These are phyloP conservation scores for Steinernema scapterisci DNA, from an alignment of 2,888 invertebrate species.

Conservation along the genomic window DNA sequence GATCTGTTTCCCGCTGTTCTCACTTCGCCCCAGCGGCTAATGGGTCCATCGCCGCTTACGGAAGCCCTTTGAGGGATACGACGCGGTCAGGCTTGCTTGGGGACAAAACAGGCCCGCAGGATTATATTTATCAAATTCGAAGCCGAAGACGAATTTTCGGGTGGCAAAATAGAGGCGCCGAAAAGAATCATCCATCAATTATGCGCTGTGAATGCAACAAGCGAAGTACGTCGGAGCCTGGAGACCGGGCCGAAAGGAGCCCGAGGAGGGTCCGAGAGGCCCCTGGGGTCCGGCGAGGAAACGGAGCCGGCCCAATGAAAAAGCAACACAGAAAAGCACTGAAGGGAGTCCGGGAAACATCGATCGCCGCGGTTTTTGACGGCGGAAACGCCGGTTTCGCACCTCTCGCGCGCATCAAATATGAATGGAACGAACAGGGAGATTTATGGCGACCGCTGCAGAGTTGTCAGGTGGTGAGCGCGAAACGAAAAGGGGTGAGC, in stretches of 20 bases:
- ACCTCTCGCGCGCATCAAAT: slow-evolving; percentile 2
- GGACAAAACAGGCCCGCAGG: slow-evolving; percentile 16
- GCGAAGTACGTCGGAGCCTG: background rate
- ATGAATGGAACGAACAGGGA: background rate
- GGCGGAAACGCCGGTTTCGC: background rate
- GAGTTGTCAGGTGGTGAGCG: too few relatives aligned
- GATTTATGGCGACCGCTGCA: background rate
- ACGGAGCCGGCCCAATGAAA: background rate
- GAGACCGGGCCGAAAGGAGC: background rate
- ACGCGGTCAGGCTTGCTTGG: background rate
- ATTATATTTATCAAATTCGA: slow-evolving; percentile 26
- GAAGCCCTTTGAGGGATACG: background rate
- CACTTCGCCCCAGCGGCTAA: background rate
- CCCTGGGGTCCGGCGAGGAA: background rate
- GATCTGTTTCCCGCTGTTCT: background rate
- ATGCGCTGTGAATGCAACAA: slow-evolving; percentile 13
- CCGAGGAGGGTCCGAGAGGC: background rate
- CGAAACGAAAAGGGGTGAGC: too few relatives aligned
- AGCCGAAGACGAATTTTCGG: slow-evolving; percentile 5
- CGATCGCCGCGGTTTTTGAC: background rate
- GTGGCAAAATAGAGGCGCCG: slow-evolving; percentile 22
- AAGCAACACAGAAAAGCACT: slow-evolving; percentile 28
- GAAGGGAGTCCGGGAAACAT: background rate
- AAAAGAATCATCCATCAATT: slow-evolving; percentile 33
- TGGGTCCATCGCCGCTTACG: slow-evolving; percentile 3